These are phyloP conservation scores for Eospalax fontanierii DNA, from an alignment of 2,797 vertebrate genomes.

Conservation along the genomic window DNA sequence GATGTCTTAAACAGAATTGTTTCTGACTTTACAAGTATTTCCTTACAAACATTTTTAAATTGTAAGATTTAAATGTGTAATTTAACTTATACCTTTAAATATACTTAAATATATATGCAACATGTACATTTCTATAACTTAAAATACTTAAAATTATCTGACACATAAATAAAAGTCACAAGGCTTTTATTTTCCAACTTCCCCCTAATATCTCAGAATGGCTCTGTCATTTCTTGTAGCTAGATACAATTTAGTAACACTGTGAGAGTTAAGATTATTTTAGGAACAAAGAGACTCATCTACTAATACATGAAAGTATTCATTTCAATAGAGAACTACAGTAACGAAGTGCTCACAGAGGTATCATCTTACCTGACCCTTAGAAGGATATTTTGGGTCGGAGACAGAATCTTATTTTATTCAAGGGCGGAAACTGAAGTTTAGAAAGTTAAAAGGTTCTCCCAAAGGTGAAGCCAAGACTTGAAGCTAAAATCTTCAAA, in stretches of 20 bases:
- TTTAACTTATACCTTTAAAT: slow-evolving; percentile 51
- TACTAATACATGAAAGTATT: slow-evolving; percentile 37
- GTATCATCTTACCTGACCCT: slow-evolving; percentile 5
- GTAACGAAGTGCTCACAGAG: slow-evolving; percentile 8
- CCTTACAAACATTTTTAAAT: slow-evolving; percentile 57
- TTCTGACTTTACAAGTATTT: slow-evolving; percentile 54
- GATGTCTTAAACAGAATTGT: neutral
- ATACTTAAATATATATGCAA: slow-evolving; percentile 19
- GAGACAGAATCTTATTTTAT: neutral
- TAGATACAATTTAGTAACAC: slow-evolving; percentile 57
- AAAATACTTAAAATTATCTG: slow-evolving; percentile 45
- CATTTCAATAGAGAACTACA: neutral
- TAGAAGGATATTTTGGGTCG: neutral
- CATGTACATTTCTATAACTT: slow-evolving; percentile 35
- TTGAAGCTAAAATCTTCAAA: slow-evolving; percentile 26
- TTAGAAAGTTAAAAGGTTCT: slow-evolving; percentile 49
- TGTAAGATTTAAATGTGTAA: neutral
- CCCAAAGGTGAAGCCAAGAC: slow-evolving; percentile 5
- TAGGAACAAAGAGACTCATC: slow-evolving; percentile 26
- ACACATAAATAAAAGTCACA: neutral
- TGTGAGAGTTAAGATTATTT: slow-evolving; percentile 43
- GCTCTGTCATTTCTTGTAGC: neutral
- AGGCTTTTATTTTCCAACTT: slow-evolving; percentile 11
- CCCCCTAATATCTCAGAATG: neutral
- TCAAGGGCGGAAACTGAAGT: slow-evolving; percentile 20